Conservation (phyloP, 2,888 invertebrate genomes). For the Pharmacophagus antenor region DNA sequence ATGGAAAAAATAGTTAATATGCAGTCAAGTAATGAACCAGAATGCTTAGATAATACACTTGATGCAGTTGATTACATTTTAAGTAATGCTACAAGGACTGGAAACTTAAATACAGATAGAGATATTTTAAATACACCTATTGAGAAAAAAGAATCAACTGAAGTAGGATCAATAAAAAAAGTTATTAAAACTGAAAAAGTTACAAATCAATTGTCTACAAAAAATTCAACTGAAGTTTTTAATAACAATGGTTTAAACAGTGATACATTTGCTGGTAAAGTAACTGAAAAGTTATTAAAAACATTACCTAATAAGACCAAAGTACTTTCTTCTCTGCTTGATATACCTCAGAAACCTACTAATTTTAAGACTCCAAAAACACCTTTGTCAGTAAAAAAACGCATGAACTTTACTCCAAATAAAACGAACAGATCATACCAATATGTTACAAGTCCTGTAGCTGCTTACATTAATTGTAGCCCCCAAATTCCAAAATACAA, state of each 20-base stretch:
- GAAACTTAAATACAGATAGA: not conserved
- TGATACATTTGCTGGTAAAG: not conserved
- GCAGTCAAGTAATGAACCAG: constrained; percentile 39
- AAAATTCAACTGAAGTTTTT: not conserved
- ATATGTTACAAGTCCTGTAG: constrained; percentile 64
- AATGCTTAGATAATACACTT: constrained; percentile 53
- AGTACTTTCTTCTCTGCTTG: not conserved
- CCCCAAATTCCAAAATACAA: constrained; percentile 57
- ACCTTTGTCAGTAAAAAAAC: constrained; percentile 43
- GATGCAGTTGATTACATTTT: constrained; percentile 58
- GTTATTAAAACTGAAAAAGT: not conserved
- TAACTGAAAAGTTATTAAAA: constrained; percentile 14
- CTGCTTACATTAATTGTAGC: constrained; percentile 60
- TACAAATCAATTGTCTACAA: not conserved
- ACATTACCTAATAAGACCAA: not conserved
- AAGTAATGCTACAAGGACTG: constrained; percentile 44
- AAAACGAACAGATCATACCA: constrained; percentile 51
- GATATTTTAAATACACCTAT: not conserved
- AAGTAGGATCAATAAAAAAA: not conserved
- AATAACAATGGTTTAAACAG: not conserved
- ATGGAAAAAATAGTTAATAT: constrained; percentile 52
- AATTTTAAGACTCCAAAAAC: constrained; percentile 54
- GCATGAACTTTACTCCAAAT: constrained; percentile 37
- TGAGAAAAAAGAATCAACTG: not conserved
- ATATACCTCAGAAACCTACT: not conserved